Evolutionary conservation across 2,888 invertebrate species (phyloP).

Genomic region (Xylota sylvarum): DNA sequence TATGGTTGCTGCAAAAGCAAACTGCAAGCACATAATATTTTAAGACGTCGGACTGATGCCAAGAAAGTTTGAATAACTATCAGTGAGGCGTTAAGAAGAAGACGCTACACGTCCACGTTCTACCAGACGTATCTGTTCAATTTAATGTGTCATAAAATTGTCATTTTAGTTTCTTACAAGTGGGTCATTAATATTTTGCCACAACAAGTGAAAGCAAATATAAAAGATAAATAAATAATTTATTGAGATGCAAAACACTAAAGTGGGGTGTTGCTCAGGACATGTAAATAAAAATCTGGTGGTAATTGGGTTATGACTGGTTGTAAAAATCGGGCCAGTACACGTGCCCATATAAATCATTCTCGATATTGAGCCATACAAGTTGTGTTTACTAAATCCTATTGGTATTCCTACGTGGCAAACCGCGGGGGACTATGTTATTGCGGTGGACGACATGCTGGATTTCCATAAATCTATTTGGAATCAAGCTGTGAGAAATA

Average conservation of each 20-base stretch:
- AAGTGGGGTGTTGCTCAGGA: background rate
- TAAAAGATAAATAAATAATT: background rate
- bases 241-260: background rate
- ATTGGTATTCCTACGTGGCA: background rate
- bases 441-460: background rate
- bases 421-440: background rate
- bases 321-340: background rate
- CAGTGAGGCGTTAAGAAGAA: background rate
- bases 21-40: slow-evolving; percentile 32
- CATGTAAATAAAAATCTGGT: background rate
- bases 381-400: background rate
- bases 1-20: slow-evolving; percentile 19
- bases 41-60: slow-evolving; percentile 22
- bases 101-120: background rate
- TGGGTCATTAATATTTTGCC: slow-evolving; percentile 65
- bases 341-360: slow-evolving; percentile 2
- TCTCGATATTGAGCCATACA: background rate
- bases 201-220: slow-evolving; percentile 23
- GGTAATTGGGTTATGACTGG: background rate
- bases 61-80: slow-evolving; percentile 35
- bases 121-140: slow-evolving; percentile 4
- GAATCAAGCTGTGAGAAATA: background rate
- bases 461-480: background rate
- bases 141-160: slow-evolving; percentile 49
- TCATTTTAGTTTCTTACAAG: slow-evolving; percentile 47